Base-by-base conservation (phyloP, 2,113 vertebrate genomes). In the Castor canadensis region DNA sequence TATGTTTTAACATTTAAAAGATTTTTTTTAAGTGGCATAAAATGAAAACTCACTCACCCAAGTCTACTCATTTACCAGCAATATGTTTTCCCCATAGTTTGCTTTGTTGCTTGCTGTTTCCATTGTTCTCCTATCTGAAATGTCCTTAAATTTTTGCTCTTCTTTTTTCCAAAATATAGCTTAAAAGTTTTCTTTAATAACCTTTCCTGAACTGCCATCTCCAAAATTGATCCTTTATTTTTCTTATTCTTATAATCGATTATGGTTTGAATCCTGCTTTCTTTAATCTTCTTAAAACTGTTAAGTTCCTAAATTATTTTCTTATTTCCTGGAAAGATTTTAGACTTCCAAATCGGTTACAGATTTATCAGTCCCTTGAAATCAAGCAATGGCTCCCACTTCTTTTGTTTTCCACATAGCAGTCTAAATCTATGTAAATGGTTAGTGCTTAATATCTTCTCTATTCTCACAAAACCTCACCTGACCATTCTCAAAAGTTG, bases 211-310 rank as follows among this genome's bases (percentile, higher is more conserved):
- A 56, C 72, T 9, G 30, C n/a, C n/a, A n/a, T n/a, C n/a, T n/a
- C 52, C 92, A 82, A 82, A 76, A 76, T 4, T 24, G 32, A 64
- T 90, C 35, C 13, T n/a, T 84, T 93, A 45, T 87, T 91, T n/a
- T 30, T 28, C 30, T 92, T 86, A 75, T 92, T 71, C 67, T 93
- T 6, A 47, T 38, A 67, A 81, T 13, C 28, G 4, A 77, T 49
- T 77, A n/a, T 5, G 7, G 5, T 54, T 82, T 79, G n/a, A 73
- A 66, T 32, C 5, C 30, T 64, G 24, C 43, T 83, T 91, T 72
- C 38, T 40, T 92, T 92, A 92, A 88, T 91, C 77, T 66, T 16
- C 28, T 91, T 91, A 91, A 85, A 89, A 75, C 95, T 92, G 40
- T 19, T 62, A 45, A 60, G 45, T 73, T 81, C 38, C 43, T 62